Evolutionary conservation across 2,113 vertebrate genomes (phyloP), one percentile per base, ranked within the genome.

Genomic region (Anser brachyrhynchus): DNA sequence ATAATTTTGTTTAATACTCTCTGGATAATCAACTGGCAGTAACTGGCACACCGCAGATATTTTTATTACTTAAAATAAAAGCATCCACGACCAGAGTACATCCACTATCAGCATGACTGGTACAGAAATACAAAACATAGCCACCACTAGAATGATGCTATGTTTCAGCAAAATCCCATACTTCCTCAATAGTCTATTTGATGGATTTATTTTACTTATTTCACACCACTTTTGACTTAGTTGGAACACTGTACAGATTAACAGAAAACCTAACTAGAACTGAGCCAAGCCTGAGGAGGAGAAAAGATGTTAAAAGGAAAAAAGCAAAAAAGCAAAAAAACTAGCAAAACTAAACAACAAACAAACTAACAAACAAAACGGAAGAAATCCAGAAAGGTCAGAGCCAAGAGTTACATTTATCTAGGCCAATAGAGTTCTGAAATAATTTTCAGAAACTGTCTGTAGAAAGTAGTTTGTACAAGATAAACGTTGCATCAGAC

Each of bases 401-500:
- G 39, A 67, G 37, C 80, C 29, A 91, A 73, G 61, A 87, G 80
- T 59, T 91, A 86, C n/a, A 67, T n/a, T 41, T 78, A 89, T 35
- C 69, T 55, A 89, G 81, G 57, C 57, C 89, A 96, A 95, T 75
- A 72, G 28, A 67, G 52, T 81, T 84, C 81, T 2, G 4, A 94
- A 92, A 89, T 74, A 74, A 87, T 81, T 67, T 66, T 78, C 81
- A 84, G 61, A 77, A 92, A 74, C 61, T 71, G 84, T n/a, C 37
- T 82, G 35, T 57, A 93, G 76, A 81, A 96, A 89, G 65, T 71
- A 77, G 73, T 89, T 92, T 55, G 51, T 28, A 46, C 26, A 41
- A 91, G 81, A 25, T 46, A 87, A 78, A 78, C 22, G 46, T 87
- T 67, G n/a, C 66, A 91, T 59, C 19, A 62, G 89, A 89, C 61